Conservation (phyloP, 2,113 vertebrate species). For the Galeopterus variegatus region DNA sequence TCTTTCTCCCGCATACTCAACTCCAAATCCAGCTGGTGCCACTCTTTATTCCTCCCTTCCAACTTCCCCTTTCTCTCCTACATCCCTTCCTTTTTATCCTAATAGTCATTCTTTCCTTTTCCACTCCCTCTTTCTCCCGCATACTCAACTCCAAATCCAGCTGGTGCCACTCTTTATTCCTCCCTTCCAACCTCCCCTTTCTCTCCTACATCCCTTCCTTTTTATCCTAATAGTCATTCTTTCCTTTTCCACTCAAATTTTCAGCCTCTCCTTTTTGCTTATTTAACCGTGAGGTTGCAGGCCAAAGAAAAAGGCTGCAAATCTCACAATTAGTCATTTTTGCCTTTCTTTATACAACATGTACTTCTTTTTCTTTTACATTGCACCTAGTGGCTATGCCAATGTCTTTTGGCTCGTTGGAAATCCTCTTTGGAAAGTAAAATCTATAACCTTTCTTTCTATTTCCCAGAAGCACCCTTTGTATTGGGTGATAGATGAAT, state of each 20-base stretch:
- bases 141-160: background rate
- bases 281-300: background rate
- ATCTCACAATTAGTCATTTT: background rate
- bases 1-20: background rate
- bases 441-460: background rate
- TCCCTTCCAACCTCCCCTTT: background rate
- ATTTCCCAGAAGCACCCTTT: background rate
- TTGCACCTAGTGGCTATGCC: background rate
- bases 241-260: background rate
- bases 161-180: background rate
- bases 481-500: background rate
- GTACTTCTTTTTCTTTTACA: background rate
- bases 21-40: background rate
- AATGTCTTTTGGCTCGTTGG: background rate
- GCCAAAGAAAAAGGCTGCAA: background rate
- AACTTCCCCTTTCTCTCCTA: background rate
- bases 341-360: background rate
- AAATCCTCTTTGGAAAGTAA: constrained; percentile 26
- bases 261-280: background rate
- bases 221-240: background rate
- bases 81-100: background rate
- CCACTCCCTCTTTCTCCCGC: background rate
- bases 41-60: background rate
- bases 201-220: background rate
- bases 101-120: background rate